These are phyloP conservation scores for Pseudotriccus pelzelni DNA, from an alignment of 2,797 vertebrate species.

Conservation along the genomic window DNA sequence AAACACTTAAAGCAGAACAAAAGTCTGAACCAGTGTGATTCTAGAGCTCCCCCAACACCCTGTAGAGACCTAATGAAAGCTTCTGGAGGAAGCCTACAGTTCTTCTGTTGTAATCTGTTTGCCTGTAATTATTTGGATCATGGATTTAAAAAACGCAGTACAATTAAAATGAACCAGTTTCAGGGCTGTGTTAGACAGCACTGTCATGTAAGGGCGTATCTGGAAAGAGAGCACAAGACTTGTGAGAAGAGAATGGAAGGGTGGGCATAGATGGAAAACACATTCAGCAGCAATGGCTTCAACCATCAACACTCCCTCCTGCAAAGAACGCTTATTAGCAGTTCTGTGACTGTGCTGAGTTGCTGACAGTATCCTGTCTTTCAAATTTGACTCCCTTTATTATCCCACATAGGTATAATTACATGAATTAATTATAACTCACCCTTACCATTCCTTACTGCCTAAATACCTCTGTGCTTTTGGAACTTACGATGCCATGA, in stretches of 20 bases:
- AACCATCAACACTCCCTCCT: not conserved
- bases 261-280: not conserved
- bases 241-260: not conserved
- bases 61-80: not conserved
- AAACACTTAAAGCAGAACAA: not conserved
- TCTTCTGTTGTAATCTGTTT: not conserved
- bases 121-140: not conserved
- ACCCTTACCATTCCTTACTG: not conserved
- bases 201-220: not conserved
- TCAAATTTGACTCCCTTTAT: not conserved
- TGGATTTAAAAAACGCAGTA: not conserved
- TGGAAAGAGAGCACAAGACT: not conserved
- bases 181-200: not conserved
- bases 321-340: not conserved
- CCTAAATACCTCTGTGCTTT: not conserved
- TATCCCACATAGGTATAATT: not conserved
- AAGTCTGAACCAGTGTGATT: not conserved
- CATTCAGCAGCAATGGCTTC: not conserved
- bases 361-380: not conserved
- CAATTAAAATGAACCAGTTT: not conserved
- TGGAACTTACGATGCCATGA: not conserved
- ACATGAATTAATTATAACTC: not conserved
- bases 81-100: not conserved
- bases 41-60: not conserved
- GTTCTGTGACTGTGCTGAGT: not conserved